Evolutionary conservation across 2,888 invertebrate species (phyloP).

Genomic region (Esperia sulphurella): DNA sequence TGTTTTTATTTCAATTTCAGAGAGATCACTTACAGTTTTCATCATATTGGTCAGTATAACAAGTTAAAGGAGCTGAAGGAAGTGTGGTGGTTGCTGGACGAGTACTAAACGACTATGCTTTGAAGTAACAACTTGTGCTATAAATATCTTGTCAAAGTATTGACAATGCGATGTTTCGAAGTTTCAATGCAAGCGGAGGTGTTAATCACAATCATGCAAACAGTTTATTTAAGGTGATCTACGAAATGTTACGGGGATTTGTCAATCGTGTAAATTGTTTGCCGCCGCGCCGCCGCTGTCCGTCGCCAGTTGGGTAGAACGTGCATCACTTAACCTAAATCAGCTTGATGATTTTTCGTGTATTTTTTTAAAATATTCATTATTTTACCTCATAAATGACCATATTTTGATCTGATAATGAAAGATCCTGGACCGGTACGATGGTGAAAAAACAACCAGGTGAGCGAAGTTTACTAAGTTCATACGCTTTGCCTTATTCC

Average conservation of each 20-base stretch:
- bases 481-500: no score
- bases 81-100: conserved; percentile 46
- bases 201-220: conserved; percentile 74
- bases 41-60: conserved; percentile 48
- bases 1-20: no score
- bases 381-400: no score
- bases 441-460: no score
- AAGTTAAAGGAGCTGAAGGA: conserved; percentile 16
- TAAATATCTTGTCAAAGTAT: conserved; percentile 66
- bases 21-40: conserved; percentile 74
- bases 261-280: conserved; percentile 73
- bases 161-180: conserved; percentile 65
- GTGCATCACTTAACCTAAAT: conserved; percentile 52
- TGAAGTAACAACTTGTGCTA: conserved; percentile 47
- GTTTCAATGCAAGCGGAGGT: conserved; percentile 68
- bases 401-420: no score
- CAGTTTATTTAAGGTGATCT: conserved; percentile 72
- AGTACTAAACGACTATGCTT: conserved; percentile 60
- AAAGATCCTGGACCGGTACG: no score
- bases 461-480: no score
- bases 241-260: conserved; percentile 65
- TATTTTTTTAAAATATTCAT: no score
- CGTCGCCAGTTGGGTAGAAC: conserved; percentile 20
- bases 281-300: conserved; percentile 20
- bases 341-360: background rate